phyloP scores from a whole-genome alignment of 1,140 invertebrate genomes.

The Rhyacophila brunnea region DNA sequence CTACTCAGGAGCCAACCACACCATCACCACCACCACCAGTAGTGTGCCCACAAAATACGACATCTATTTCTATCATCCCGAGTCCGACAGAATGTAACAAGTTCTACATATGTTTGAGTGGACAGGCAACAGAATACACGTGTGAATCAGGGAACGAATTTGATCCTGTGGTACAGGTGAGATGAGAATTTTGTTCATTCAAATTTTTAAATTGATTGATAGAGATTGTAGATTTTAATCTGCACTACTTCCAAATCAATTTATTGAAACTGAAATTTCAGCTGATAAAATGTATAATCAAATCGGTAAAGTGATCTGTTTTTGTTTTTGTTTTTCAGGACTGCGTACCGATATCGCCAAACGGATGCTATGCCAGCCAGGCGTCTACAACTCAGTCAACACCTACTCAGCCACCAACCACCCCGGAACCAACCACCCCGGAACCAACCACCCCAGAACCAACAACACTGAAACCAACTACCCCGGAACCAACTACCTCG shows the following conservation, averaged over 20 bases:
- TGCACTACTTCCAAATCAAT: too few relatives aligned
- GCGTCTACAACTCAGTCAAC: too few relatives aligned
- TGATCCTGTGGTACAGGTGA: too few relatives aligned
- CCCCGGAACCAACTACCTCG: neutral
- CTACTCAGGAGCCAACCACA: neutral
- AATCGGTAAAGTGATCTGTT: too few relatives aligned
- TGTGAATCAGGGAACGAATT: too few relatives aligned
- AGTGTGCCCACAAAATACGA: neutral
- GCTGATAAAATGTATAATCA: too few relatives aligned
- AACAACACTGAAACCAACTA: neutral
- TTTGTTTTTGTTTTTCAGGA: slow-evolving; percentile 3
- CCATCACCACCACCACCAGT: neutral
- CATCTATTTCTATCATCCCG: neutral
- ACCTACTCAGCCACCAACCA: neutral
- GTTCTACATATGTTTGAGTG: neutral
- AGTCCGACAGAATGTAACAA: neutral
- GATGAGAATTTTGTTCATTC: too few relatives aligned
- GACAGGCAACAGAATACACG: too few relatives aligned
- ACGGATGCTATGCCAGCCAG: neutral
- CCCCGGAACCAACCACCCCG: neutral
- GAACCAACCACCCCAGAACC: neutral
- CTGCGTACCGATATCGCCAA: neutral
- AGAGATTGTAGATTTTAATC: too few relatives aligned
- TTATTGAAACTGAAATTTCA: too few relatives aligned
- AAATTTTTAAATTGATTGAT: too few relatives aligned